Evolutionary conservation across 1,140 invertebrate species (phyloP), one percentile per base, ranked within the genome.

Genomic region (Bacillus rossius): DNA sequence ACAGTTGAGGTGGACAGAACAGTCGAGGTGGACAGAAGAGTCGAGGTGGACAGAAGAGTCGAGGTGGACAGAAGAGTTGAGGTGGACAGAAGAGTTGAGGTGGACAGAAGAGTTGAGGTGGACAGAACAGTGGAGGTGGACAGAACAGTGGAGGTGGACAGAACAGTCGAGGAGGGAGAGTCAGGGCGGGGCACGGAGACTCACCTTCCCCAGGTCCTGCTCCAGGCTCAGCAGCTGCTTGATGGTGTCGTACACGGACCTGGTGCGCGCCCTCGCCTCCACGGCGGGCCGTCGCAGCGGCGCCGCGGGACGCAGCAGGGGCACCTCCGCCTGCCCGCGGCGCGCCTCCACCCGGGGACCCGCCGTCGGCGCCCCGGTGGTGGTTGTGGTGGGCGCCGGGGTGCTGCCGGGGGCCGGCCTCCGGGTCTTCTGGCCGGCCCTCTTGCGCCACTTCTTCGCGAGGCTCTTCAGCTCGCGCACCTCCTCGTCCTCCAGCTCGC

Each of bases 251-350:
- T 80, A 81, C 3, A 78, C 77, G 1, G 78, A 77, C 4, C 76
- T 73, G 22, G 54, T 37, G 38, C 38, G 25, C 26, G 55, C 38
- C 48, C 50, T 26, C 48, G 56, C 23, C 38, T 71, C 68, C 52
- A 77, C 75, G 64, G 78, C 78, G 19, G 73, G 71, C 49, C 75
- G 68, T 48, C 72, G 69, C 14, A 75, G 67, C 60, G 77, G 68
- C 14, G 71, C 74, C 5, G 82, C 77, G 5, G 82, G 82, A 67
- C 81, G 69, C 41, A 81, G 74, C 63, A 84, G 67, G 2, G 82
- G 77, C 8, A 82, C 76, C 69, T 85, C 83, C 61, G 83, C 82
- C 62, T 85, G 79, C 14, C 82, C 83, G 25, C 55, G 58, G 41
- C 73, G 59, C 3, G 29, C 38, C 8, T 65, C 62, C 48, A 37